phyloP scores from a whole-genome alignment of 1,140 invertebrate genomes.

The Euschistus heros region DNA sequence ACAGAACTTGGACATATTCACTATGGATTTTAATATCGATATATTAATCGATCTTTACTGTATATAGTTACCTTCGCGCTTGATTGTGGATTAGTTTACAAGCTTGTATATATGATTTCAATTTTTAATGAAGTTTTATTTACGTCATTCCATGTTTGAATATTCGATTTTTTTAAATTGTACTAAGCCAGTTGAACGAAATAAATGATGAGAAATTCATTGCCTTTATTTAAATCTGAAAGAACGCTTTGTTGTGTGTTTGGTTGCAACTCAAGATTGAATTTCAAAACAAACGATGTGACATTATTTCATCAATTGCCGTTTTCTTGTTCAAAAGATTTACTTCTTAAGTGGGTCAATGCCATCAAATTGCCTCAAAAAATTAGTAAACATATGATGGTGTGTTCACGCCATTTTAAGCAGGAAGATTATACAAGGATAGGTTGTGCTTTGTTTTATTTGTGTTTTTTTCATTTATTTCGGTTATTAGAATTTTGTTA shows the following conservation, averaged over 20 bases:
- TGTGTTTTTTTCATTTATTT: neutral
- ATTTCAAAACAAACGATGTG: neutral
- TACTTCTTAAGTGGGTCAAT: slow-evolving; percentile 14
- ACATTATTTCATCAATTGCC: slow-evolving; percentile 11
- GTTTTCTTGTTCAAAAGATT: neutral
- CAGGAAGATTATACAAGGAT: slow-evolving; percentile 8
- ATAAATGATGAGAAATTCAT: neutral
- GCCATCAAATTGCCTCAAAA: slow-evolving; percentile 19
- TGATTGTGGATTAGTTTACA: neutral
- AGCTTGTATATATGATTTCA: neutral
- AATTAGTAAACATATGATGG: slow-evolving; percentile 1
- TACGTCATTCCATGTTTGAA: neutral
- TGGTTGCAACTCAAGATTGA: slow-evolving; percentile 17
- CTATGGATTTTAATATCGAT: neutral
- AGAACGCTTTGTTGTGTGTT: slow-evolving; percentile 50
- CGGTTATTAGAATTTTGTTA: neutral
- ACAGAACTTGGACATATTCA: no score
- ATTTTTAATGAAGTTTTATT: neutral
- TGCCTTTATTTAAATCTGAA: neutral
- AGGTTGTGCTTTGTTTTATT: slow-evolving; percentile 6
- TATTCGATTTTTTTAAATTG: neutral
- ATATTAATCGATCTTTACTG: neutral
- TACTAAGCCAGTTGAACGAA: neutral
- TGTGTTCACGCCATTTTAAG: slow-evolving; percentile 20
- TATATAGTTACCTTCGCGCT: slow-evolving; percentile 6